Evolutionary conservation across 2,113 vertebrate species (phyloP).

Genomic region (Lonchura striata): DNA sequence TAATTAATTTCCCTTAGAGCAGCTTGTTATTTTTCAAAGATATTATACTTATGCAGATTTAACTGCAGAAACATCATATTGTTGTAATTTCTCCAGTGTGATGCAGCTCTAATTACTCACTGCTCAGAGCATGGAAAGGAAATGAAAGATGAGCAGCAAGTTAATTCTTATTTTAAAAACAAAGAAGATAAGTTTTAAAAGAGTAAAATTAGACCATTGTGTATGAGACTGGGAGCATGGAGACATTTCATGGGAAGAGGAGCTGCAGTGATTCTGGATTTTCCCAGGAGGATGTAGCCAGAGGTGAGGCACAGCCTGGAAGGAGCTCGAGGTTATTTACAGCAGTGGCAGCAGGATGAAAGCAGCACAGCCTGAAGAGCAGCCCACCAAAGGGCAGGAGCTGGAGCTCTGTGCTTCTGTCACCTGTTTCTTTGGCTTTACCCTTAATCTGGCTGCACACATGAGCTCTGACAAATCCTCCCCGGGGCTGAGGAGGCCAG

Average conservation of each 20-base stretch:
- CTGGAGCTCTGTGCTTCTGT: background rate
- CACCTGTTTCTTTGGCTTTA: background rate
- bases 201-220: background rate
- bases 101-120: constrained; percentile 32
- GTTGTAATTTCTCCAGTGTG: background rate
- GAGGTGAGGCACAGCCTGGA: background rate
- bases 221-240: background rate
- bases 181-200: background rate
- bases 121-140: constrained; percentile 1
- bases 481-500: accelerated
- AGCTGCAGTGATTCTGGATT: background rate
- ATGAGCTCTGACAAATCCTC: accelerated
- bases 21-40: constrained; percentile 42
- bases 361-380: background rate
- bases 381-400: background rate
- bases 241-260: background rate
- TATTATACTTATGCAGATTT: constrained; percentile 40
- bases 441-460: background rate
- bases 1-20: constrained; percentile 49
- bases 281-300: background rate
- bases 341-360: background rate
- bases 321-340: background rate
- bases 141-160: background rate
- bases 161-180: constrained; percentile 6
- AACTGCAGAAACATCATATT: constrained; percentile 25